Evolutionary conservation across 92 coral and sea anemone genomes (phyloP).

Genomic region (Meandrina meandrites): DNA sequence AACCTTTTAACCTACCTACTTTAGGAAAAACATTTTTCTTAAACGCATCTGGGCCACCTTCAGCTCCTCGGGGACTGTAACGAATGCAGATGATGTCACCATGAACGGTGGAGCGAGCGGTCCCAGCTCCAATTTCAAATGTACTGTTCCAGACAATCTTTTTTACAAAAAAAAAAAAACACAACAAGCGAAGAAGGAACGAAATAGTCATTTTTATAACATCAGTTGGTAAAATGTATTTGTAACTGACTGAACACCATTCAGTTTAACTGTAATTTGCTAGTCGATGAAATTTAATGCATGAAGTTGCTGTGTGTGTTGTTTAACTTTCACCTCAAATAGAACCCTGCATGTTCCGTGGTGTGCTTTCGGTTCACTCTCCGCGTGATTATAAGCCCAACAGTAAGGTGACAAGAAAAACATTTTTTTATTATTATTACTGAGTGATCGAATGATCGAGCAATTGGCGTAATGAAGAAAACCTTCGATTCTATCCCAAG

Average conservation of each 20-base stretch:
- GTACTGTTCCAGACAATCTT: slow-evolving; percentile 89
- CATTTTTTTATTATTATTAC: too few species aligned
- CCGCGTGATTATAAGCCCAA: too few species aligned
- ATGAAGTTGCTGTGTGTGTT: too few species aligned
- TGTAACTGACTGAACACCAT: too few species aligned
- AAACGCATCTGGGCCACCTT: slow-evolving; percentile 52
- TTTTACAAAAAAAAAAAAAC: not conserved
- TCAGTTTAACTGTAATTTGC: too few species aligned
- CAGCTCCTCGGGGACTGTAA: slow-evolving; percentile 78
- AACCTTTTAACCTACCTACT: slow-evolving; percentile 18
- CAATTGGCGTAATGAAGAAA: not conserved
- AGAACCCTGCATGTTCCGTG: too few species aligned
- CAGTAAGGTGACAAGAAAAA: not conserved
- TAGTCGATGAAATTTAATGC: too few species aligned
- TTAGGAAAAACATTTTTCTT: slow-evolving; percentile 65
- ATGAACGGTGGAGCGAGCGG: slow-evolving; percentile 62
- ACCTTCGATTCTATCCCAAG: not conserved
- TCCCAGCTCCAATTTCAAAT: slow-evolving; percentile 79
- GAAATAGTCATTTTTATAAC: not conserved
- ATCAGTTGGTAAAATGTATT: not conserved
- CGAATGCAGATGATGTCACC: slow-evolving; percentile 80
- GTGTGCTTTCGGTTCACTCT: too few species aligned
- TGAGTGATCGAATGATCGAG: not conserved
- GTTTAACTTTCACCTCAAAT: too few species aligned
- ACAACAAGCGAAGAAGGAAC: too few species aligned